These are phyloP conservation scores for Peribatodes rhomboidaria DNA, from an alignment of 2,888 invertebrate species.

Conservation along the genomic window DNA sequence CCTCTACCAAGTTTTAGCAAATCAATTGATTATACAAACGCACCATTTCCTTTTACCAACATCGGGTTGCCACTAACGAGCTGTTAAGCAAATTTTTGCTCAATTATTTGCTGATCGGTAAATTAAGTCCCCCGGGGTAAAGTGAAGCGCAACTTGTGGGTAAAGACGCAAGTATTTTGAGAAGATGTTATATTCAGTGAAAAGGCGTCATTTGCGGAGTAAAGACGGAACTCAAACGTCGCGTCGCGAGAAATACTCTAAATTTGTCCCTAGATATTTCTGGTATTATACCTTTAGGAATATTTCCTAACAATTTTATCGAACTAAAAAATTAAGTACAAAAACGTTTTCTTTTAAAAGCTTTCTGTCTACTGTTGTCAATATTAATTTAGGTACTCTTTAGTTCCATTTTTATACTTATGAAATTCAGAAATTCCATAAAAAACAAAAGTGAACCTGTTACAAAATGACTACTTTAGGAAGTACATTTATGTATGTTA, in stretches of 20 bases:
- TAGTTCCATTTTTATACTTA: no score
- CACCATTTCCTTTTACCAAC: constrained; percentile 21
- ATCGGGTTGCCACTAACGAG: constrained; percentile 31
- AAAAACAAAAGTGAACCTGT: no score
- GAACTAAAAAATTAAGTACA: no score
- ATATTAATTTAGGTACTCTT: no score
- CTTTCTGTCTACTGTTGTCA: no score
- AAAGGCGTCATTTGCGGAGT: neutral
- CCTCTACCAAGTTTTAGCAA: constrained; percentile 29
- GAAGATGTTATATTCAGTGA: neutral
- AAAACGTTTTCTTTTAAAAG: no score
- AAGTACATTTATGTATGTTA: no score
- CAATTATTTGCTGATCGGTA: constrained; percentile 47
- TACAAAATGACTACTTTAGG: no score
- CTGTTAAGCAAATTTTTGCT: constrained; percentile 29
- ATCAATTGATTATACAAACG: constrained; percentile 18
- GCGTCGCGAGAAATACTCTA: neutral
- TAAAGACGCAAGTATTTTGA: constrained; percentile 15
- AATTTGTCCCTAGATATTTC: constrained; percentile 1
- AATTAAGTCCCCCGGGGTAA: constrained; percentile 38
- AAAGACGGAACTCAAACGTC: neutral
- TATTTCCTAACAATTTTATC: neutral
- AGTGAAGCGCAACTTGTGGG: neutral
- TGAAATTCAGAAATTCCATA: no score
- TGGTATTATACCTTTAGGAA: neutral